phyloP scores from a whole-genome alignment of 2,888 invertebrate genomes.

The Drosophila testacea region DNA sequence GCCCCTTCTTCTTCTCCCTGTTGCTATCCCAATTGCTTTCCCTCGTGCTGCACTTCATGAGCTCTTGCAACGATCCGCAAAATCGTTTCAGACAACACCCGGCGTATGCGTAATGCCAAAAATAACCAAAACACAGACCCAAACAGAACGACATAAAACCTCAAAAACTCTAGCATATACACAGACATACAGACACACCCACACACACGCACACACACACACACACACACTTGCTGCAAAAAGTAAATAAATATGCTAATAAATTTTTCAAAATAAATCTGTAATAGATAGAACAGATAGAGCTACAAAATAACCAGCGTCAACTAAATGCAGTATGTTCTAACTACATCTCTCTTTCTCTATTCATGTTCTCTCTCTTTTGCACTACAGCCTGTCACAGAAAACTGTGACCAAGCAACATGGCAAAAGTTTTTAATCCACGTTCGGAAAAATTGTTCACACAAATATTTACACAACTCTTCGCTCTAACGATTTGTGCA shows the following conservation, averaged over 20 bases:
- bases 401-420: constrained; percentile 70
- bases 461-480: constrained; percentile 82
- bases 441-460: constrained; percentile 80
- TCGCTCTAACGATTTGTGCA: constrained; percentile 81
- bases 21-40: background rate
- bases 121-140: constrained; percentile 67
- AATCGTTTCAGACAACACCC: constrained; percentile 51
- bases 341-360: background rate
- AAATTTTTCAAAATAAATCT: constrained; percentile 80
- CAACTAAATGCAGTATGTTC: constrained; percentile 62
- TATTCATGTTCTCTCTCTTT: background rate
- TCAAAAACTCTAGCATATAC: constrained; percentile 32
- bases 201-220: constrained; percentile 11
- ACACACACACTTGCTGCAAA: constrained; percentile 27
- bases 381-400: constrained; percentile 35
- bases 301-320: constrained; percentile 69
- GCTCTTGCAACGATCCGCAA: constrained; percentile 26
- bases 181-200: constrained; percentile 13
- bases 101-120: constrained; percentile 72
- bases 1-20: background rate
- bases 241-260: constrained; percentile 79
- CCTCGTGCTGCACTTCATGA: background rate
- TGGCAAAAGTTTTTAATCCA: constrained; percentile 78
- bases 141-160: constrained; percentile 53
- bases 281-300: constrained; percentile 76